phyloP scores from a whole-genome alignment of 2,797 vertebrate genomes.

The Peromyscus aztecus region DNA sequence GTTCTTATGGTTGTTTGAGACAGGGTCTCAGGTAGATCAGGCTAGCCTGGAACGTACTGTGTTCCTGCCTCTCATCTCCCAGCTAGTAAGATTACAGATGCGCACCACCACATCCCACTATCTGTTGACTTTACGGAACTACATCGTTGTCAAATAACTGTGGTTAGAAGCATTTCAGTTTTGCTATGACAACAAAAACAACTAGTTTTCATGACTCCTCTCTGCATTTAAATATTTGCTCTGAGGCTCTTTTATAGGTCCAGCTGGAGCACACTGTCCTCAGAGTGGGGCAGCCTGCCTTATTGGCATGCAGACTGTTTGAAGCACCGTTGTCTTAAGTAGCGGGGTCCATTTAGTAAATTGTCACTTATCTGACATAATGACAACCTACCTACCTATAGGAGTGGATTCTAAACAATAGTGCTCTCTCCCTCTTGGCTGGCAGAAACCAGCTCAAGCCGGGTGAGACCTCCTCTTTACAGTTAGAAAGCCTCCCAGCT shows the following conservation, averaged over 20 bases:
- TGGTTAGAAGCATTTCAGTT: not conserved
- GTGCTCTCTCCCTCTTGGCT: not conserved
- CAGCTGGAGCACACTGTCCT: not conserved
- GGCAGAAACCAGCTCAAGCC: not conserved
- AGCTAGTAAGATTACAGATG: too few species aligned
- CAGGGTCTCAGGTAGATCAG: not conserved
- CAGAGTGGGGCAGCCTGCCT: not conserved
- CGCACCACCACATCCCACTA: not conserved
- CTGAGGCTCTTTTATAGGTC: not conserved
- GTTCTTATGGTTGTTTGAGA: not conserved
- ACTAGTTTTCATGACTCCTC: constrained; percentile 1
- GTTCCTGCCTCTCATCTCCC: not conserved
- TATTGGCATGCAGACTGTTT: not conserved
- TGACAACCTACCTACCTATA: not conserved
- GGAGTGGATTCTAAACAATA: not conserved
- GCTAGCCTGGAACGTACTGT: not conserved
- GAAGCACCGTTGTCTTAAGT: not conserved
- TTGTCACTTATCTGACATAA: not conserved
- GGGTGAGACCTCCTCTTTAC: not conserved
- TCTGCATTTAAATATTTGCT: not conserved
- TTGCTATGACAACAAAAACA: not conserved
- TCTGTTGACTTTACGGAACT: not conserved
- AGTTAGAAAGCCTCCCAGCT: not conserved
- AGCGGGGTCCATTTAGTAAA: not conserved
- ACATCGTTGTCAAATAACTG: not conserved